Evolutionary conservation across 2,113 vertebrate genomes (phyloP).

Genomic region (Patagioenas fasciata): DNA sequence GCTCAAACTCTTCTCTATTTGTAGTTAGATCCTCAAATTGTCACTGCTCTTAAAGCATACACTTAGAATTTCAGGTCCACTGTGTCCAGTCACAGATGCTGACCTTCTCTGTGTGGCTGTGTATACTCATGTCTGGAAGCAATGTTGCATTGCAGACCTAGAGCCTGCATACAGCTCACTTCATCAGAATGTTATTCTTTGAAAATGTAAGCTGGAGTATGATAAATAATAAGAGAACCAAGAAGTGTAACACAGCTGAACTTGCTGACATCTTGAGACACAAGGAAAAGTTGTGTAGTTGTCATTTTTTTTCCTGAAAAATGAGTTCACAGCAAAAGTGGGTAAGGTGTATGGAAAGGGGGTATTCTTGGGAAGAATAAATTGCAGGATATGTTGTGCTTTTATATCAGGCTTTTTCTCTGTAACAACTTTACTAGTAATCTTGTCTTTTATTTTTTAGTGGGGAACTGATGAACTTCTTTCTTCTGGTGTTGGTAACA

Average conservation of each 20-base stretch:
- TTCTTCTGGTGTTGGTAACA: conserved; percentile 70
- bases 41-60: not conserved
- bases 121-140: not conserved
- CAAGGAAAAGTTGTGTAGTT: not conserved
- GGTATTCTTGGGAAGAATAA: not conserved
- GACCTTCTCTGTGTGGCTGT: not conserved
- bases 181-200: not conserved
- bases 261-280: not conserved
- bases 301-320: not conserved
- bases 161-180: not conserved
- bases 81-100: not conserved
- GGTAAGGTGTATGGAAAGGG: not conserved
- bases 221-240: not conserved
- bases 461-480: conserved; percentile 76
- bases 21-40: not conserved
- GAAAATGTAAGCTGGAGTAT: not conserved
- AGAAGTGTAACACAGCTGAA: not conserved
- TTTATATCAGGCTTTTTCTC: not conserved
- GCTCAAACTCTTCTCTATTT: not conserved
- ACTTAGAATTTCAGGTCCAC: not conserved
- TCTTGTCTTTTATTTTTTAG: conserved; percentile 68
- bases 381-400: not conserved
- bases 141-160: not conserved
- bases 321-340: not conserved
- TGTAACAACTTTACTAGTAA: not conserved